A percentile compares a stretch with the other conserved stretches of the same genome.
Conservation (phyloP, 2,113 vertebrate species). For the Petrocephalus zakoni region DNA sequence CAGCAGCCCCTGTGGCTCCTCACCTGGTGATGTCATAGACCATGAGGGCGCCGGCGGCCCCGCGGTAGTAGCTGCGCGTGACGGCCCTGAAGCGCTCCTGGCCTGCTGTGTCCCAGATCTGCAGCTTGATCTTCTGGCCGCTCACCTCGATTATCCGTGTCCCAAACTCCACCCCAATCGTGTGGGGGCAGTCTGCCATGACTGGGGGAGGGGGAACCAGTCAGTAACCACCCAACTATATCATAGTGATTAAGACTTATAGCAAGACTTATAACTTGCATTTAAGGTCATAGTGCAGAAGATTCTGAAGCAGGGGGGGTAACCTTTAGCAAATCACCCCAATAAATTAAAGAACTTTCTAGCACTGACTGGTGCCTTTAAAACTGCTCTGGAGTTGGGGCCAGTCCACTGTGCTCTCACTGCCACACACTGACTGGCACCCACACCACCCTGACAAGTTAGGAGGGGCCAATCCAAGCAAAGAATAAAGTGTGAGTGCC, state of each 20-base stretch:
- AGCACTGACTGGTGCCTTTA: neutral
- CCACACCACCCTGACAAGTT: neutral
- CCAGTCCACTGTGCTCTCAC: neutral
- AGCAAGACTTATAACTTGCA: neutral
- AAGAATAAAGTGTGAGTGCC: neutral
- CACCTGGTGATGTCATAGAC: constrained; percentile 99
- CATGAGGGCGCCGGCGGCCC: constrained; percentile 95
- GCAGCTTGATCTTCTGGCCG: constrained; percentile 98
- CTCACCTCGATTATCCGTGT: constrained; percentile 99
- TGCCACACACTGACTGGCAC: neutral
- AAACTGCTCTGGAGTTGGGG: neutral
- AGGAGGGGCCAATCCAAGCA: neutral
- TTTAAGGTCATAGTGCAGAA: neutral
- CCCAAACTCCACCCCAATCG: constrained; percentile 97
- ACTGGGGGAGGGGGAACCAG: constrained; percentile 56
- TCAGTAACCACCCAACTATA: neutral
- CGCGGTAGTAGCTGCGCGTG: constrained; percentile 97
- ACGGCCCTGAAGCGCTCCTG: constrained; percentile 97
- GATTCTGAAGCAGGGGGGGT: neutral
- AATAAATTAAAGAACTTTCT: neutral
- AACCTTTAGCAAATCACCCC: neutral
- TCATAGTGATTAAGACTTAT: neutral
- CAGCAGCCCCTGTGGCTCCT: neutral
- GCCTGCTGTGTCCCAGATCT: constrained; percentile 98
- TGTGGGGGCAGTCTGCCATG: constrained; percentile 98